phyloP scores from a whole-genome alignment of 2,888 invertebrate species.

The Mesoligia furuncula region DNA sequence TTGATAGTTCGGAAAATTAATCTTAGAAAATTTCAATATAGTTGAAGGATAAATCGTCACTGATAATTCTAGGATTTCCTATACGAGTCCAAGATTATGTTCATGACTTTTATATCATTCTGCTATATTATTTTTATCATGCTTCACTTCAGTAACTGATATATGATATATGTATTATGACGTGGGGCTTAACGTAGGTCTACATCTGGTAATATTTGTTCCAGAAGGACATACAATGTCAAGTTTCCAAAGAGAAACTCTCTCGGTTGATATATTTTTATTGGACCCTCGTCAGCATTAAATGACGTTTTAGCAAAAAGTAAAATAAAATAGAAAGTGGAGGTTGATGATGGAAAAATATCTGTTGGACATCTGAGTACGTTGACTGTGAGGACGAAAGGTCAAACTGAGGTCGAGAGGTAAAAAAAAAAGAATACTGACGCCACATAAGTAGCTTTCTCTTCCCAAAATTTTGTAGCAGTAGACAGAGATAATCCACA shows the following conservation, averaged over 20 bases:
- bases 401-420: constrained; percentile 36
- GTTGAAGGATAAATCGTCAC: background rate
- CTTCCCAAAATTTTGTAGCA: background rate
- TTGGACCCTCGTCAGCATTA: constrained; percentile 54
- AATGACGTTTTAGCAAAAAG: constrained; percentile 55
- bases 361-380: constrained; percentile 36
- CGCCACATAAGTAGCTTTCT: constrained; percentile 11
- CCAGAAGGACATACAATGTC: constrained; percentile 31
- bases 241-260: constrained; percentile 31
- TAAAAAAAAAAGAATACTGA: constrained; percentile 15
- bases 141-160: constrained; percentile 8
- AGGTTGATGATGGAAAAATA: constrained; percentile 54
- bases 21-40: background rate
- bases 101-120: background rate
- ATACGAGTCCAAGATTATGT: background rate
- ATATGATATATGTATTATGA: constrained; percentile 25
- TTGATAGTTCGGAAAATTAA: constrained; percentile 4
- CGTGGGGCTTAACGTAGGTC: background rate
- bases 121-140: background rate
- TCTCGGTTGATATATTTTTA: constrained; percentile 53
- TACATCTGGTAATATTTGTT: constrained; percentile 37
- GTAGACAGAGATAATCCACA: background rate
- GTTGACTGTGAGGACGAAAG: constrained; percentile 45
- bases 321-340: constrained; percentile 49
- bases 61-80: background rate